phyloP scores from a whole-genome alignment of 2,888 invertebrate species.

The Caenorhabditis uteleia region DNA sequence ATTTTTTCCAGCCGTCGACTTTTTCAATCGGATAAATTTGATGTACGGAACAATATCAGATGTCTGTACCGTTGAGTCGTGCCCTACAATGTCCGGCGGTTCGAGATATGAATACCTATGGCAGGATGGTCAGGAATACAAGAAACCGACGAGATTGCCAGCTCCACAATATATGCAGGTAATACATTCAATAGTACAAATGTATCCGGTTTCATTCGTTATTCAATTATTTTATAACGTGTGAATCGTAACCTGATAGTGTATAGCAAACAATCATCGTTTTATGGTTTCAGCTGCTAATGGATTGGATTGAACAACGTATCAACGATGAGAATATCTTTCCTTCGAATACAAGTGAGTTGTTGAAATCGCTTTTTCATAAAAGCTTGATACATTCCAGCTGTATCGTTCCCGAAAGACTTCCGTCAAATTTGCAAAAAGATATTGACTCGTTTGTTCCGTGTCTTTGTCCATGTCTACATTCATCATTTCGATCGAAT shows the following conservation, averaged over 20 bases:
- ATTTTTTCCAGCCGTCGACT: slow-evolving; percentile 81
- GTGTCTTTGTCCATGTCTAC: slow-evolving; percentile 91
- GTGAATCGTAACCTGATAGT: neutral
- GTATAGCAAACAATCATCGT: neutral
- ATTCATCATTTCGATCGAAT: slow-evolving; percentile 91
- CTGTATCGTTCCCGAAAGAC: slow-evolving; percentile 85
- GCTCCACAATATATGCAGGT: slow-evolving; percentile 81
- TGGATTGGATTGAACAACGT: slow-evolving; percentile 86
- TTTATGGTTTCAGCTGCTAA: slow-evolving; percentile 51
- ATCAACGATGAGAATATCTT: slow-evolving; percentile 87
- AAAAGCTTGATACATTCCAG: slow-evolving; percentile 71
- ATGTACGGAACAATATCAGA: slow-evolving; percentile 85
- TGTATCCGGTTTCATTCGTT: slow-evolving; percentile 7
- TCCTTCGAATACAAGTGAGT: slow-evolving; percentile 45
- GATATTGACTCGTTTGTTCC: slow-evolving; percentile 84
- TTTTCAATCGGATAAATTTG: slow-evolving; percentile 89
- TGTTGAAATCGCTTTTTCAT: neutral
- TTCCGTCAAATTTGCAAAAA: slow-evolving; percentile 83
- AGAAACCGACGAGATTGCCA: slow-evolving; percentile 80
- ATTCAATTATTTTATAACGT: slow-evolving; percentile 1
- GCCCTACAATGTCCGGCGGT: slow-evolving; percentile 89
- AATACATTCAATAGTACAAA: too few species aligned
- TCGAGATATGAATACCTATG: slow-evolving; percentile 86
- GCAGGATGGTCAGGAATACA: slow-evolving; percentile 82
- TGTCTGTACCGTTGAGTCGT: slow-evolving; percentile 82